Evolutionary conservation across 2,888 invertebrate genomes (phyloP).

Genomic region (Platycnemis pennipes): DNA sequence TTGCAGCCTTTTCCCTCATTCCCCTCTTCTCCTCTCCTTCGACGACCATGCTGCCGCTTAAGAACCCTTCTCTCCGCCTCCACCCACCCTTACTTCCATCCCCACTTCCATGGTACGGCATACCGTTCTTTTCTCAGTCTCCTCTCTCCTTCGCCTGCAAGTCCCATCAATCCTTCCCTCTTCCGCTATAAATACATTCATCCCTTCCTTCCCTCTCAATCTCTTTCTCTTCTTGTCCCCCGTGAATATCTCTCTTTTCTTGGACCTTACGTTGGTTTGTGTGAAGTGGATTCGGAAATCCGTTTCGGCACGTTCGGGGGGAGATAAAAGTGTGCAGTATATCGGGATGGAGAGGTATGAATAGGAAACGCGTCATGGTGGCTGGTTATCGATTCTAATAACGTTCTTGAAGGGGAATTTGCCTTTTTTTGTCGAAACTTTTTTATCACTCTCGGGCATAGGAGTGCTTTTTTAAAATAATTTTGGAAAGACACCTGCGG

Average conservation of each 20-base stretch:
- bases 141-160: background rate
- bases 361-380: slow-evolving; percentile 69
- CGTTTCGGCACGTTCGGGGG: background rate
- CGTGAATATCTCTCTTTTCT: slow-evolving; percentile 67
- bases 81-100: slow-evolving; percentile 67
- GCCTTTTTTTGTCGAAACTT: slow-evolving; percentile 43
- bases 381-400: slow-evolving; percentile 8
- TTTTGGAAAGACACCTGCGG: no score
- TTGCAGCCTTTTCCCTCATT: background rate
- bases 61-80: slow-evolving; percentile 71
- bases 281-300: slow-evolving; percentile 39
- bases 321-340: background rate
- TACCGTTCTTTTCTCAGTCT: background rate
- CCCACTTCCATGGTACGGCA: background rate
- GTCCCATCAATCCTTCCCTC: background rate
- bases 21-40: slow-evolving; percentile 69
- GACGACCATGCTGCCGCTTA: slow-evolving; percentile 71
- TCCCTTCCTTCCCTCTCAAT: slow-evolving; percentile 41
- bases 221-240: background rate
- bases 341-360: background rate
- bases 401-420: background rate
- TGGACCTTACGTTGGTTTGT: slow-evolving; percentile 65
- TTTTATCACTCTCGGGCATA: background rate
- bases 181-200: background rate
- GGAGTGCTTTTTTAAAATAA: background rate